Conservation (phyloP, 2,113 vertebrate species). For the Chelonoidis abingdonii region DNA sequence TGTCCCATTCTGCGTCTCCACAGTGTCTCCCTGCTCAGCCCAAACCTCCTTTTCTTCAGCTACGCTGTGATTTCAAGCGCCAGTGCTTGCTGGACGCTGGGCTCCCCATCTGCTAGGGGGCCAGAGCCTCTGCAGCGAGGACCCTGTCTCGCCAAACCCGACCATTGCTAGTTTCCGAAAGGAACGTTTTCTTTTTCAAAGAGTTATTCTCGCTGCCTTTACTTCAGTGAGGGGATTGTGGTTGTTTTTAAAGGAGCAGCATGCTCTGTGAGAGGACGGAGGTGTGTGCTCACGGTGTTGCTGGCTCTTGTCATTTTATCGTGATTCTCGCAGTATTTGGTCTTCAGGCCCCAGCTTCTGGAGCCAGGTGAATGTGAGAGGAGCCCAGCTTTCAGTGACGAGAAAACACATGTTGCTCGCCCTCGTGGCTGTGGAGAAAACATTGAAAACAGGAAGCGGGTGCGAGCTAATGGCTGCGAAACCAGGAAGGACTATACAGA, state of each 20-base stretch:
- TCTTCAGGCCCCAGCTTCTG: neutral
- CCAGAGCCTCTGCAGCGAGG: accelerated
- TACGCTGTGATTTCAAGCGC: accelerated
- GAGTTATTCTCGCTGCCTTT: neutral
- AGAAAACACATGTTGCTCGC: neutral
- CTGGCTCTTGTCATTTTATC: accelerated
- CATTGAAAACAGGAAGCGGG: neutral
- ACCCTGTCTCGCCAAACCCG: neutral
- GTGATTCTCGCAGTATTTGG: neutral
- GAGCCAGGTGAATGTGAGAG: neutral
- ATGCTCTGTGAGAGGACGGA: accelerated
- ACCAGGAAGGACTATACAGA: neutral
- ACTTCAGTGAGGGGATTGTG: neutral
- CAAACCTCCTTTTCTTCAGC: neutral
- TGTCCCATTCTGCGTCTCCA: accelerated
- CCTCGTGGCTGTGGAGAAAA: neutral
- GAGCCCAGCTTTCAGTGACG: neutral
- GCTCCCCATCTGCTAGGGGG: neutral
- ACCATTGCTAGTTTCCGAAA: accelerated
- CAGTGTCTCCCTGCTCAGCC: neutral
- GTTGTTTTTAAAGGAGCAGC: neutral
- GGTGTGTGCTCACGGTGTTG: accelerated
- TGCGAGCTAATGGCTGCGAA: accelerated
- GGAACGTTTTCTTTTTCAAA: neutral
- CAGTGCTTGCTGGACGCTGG: neutral